Evolutionary conservation across 2,888 invertebrate genomes (phyloP).

Genomic region (Linyphia triangularis): DNA sequence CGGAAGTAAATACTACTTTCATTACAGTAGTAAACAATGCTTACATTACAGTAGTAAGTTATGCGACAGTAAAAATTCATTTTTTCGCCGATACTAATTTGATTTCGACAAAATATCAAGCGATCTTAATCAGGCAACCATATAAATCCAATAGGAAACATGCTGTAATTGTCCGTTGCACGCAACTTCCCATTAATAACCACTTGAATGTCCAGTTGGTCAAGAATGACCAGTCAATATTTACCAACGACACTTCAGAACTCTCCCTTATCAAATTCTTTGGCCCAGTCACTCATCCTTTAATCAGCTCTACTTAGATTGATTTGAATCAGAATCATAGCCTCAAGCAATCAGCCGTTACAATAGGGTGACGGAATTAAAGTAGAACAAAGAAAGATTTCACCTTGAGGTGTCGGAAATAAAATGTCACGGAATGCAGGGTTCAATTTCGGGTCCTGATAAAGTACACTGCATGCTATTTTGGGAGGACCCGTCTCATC

Average conservation of each 20-base stretch:
- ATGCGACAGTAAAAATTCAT: background rate
- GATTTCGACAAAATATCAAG: background rate
- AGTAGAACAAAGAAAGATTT: background rate
- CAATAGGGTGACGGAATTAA: background rate
- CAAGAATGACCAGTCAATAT: background rate
- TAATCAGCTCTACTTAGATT: background rate
- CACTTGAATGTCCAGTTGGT: background rate
- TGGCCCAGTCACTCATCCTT: no score
- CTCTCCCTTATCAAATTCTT: background rate
- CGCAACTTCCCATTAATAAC: background rate
- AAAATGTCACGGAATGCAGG: no score
- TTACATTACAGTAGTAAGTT: no score
- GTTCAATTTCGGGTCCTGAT: no score
- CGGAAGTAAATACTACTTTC: no score
- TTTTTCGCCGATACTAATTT: background rate
- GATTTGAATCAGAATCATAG: background rate
- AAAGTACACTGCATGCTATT: no score
- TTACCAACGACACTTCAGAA: background rate
- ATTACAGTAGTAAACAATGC: no score
- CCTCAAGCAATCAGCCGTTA: background rate
- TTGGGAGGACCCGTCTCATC: no score
- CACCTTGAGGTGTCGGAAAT: background rate
- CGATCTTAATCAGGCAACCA: background rate
- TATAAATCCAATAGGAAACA: background rate
- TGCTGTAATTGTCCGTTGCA: background rate